A percentile compares a stretch with the other conserved stretches of the same genome.
These are phyloP conservation scores for Tromatobia lineatoria DNA, from an alignment of 2,888 invertebrate genomes.

Conservation along the genomic window DNA sequence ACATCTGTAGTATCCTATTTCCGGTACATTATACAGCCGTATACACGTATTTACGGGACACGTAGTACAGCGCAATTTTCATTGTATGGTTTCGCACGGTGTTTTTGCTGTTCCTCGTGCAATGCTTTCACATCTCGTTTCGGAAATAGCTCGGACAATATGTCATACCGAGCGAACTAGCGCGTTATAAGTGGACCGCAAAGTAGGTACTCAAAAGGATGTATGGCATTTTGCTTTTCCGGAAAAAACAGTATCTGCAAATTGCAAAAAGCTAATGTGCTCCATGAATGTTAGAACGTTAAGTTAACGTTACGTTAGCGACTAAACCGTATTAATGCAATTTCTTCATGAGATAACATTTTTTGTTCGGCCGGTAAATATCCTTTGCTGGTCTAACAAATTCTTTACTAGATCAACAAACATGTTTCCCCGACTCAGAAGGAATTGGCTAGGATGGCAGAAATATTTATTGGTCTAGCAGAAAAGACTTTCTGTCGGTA, in stretches of 20 bases:
- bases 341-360: too few species aligned
- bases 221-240: too few species aligned
- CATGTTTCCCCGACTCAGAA: too few species aligned
- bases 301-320: too few species aligned
- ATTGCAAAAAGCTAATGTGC: background rate
- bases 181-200: background rate
- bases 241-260: background rate
- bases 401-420: too few species aligned
- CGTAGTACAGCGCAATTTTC: background rate
- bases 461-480: too few species aligned
- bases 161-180: background rate
- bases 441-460: too few species aligned
- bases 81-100: slow-evolving; percentile 24
- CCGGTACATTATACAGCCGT: background rate
- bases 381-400: too few species aligned
- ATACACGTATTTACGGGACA: slow-evolving; percentile 5
- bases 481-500: too few species aligned
- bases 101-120: slow-evolving; percentile 27
- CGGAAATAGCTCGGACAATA: slow-evolving; percentile 20
- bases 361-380: too few species aligned
- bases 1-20: slow-evolving; percentile 3
- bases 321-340: too few species aligned
- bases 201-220: background rate
- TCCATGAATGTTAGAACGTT: background rate
- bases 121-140: slow-evolving; percentile 27